Base-by-base conservation (phyloP, 2,113 vertebrate species). In the Rhea americana region DNA sequence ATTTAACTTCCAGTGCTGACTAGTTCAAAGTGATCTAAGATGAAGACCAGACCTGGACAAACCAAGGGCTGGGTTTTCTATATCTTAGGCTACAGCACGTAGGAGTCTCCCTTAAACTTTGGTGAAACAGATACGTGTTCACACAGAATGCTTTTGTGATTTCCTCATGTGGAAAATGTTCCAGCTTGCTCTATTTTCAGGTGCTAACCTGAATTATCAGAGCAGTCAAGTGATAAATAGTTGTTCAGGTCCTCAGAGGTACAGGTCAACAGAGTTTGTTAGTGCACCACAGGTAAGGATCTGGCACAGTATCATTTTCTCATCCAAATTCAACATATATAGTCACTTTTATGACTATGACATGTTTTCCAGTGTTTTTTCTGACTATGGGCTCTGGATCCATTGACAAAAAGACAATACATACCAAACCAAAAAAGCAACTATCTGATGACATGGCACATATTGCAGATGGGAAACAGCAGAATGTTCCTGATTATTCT, bases 401-500 rank as follows among this genome's bases (percentile, higher is more conserved):
- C 63, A 89, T 58, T 70, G 41, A 79, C 58, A 84, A 78, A 58
- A 74, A 87, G 59, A 90, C 19, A 22, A 79, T 48, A 16, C 4
- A 47, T 75, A 85, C 66, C 65, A 80, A 67, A 35, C 35, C 35
- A 35, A 80, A 70, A 90, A 66, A 55, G 11, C 61, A 77, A 71
- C 24, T 77, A 47, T 53, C 56, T 93, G 74, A 65, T 89, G 86
- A 93, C 45, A 89, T 63, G 70, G 80, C 70, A 83, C 16, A 8
- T 82, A 71, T 32, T 5, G 4, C 4, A 81, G 75, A 76, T 7
- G 3, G 4, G 51, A n/a, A 30, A 76, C n/a, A n/a, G 39, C 66
- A 21, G 11, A 58, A 78, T 85, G 48, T 47, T 94, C 68, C 71
- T 82, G 41, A 85, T 89, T 92, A 87, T 89, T 91, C 75, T 62